These are phyloP conservation scores for Conomelus anceps DNA, from an alignment of 2,888 invertebrate genomes.

Conservation along the genomic window DNA sequence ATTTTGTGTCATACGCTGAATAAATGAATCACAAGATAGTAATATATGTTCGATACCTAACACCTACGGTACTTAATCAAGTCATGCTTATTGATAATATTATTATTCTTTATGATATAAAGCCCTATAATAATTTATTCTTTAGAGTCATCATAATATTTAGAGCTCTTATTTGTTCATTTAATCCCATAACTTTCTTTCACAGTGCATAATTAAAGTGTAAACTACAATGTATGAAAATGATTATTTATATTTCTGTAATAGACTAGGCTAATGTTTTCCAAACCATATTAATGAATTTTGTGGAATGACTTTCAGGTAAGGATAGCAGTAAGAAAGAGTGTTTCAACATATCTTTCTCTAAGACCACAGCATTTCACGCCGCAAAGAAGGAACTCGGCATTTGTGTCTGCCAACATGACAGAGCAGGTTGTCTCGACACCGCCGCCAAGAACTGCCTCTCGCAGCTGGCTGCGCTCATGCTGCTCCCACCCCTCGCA, in stretches of 20 bases:
- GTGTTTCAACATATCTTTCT: constrained; percentile 36
- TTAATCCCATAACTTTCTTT: too few species aligned
- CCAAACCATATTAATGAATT: background rate
- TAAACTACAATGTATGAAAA: background rate
- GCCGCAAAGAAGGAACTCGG: constrained; percentile 34
- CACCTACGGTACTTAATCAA: too few species aligned
- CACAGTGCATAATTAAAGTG: too few species aligned
- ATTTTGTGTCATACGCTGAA: too few species aligned
- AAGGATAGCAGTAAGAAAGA: constrained; percentile 36
- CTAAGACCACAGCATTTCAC: constrained; percentile 33
- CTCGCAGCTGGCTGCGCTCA: constrained; percentile 23
- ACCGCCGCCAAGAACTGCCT: background rate
- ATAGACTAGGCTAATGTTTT: too few species aligned
- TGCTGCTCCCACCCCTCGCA: constrained; percentile 29
- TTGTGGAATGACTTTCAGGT: constrained; percentile 29
- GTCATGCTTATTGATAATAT: too few species aligned
- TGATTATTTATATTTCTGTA: background rate
- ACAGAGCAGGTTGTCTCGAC: constrained; percentile 19
- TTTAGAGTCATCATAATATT: too few species aligned
- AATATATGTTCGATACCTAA: too few species aligned
- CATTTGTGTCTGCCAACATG: constrained; percentile 35
- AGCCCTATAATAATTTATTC: too few species aligned
- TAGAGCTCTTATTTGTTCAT: too few species aligned
- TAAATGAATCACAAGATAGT: too few species aligned
- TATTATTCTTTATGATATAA: too few species aligned